phyloP scores from a whole-genome alignment of 2,113 vertebrate genomes.

The Pelobates fuscus region DNA sequence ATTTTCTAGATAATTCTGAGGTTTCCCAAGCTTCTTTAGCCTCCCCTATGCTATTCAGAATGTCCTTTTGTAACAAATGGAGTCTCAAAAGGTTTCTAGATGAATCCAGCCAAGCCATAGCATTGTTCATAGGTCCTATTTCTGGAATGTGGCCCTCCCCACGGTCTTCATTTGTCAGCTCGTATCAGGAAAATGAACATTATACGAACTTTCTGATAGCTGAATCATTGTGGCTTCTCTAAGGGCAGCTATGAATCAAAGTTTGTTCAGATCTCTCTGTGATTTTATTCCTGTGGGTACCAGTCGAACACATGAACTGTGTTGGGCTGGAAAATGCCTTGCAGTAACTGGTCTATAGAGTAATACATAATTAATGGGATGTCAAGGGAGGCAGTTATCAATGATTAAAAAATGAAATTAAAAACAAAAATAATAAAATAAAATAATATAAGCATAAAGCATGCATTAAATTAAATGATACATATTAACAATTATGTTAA shows the following conservation, averaged over 20 bases:
- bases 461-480: too few species aligned
- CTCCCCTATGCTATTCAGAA: conserved; percentile 13
- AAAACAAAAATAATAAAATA: too few species aligned
- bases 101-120: conserved; percentile 33
- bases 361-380: too few species aligned
- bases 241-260: conserved; percentile 28
- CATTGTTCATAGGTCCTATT: conserved; percentile 37
- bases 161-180: conserved; percentile 41
- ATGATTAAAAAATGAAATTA: too few species aligned
- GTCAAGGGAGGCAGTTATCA: too few species aligned
- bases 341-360: not conserved
- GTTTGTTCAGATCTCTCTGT: not conserved
- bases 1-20: conserved; percentile 27
- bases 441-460: too few species aligned
- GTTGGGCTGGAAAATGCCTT: not conserved
- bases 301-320: not conserved
- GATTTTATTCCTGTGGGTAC: conserved; percentile 2
- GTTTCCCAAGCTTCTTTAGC: conserved; percentile 33
- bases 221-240: conserved; percentile 30
- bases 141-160: conserved; percentile 25
- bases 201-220: conserved; percentile 30
- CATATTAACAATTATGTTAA: too few species aligned
- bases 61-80: conserved; percentile 34
- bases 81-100: conserved; percentile 31
- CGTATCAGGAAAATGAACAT: conserved; percentile 37